Percentiles rank a stretch among this genome's conserved stretches.
phyloP scores from a whole-genome alignment of 1,140 invertebrate species.

The Cydia pomonella region DNA sequence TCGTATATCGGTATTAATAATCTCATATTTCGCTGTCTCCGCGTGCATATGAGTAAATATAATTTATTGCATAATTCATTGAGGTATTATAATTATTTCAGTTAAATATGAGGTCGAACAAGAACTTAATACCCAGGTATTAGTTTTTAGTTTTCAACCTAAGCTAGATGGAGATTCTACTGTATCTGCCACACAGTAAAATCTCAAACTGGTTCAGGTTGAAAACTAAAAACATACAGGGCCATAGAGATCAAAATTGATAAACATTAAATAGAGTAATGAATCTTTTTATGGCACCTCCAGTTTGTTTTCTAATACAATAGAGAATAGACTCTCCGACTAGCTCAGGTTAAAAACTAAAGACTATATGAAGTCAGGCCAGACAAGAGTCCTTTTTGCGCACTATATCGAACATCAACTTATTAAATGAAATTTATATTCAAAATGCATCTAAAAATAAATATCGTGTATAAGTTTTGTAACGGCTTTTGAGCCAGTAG shows the following conservation, averaged over 20 bases:
- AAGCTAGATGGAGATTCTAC: too few species aligned
- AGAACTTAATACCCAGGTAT: not conserved
- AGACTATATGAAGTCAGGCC: not conserved
- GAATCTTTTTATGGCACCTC: too few species aligned
- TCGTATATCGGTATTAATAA: not conserved
- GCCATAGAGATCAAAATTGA: too few species aligned
- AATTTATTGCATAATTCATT: not conserved
- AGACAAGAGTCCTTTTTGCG: not conserved
- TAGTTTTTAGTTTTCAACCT: too few species aligned
- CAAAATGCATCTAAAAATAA: not conserved
- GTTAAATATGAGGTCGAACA: not conserved
- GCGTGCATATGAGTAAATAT: not conserved
- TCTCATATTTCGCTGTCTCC: slow-evolving; percentile 2
- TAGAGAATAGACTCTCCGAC: not conserved
- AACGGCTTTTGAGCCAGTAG: not conserved
- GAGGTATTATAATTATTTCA: not conserved
- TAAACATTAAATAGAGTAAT: too few species aligned
- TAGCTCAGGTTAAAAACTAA: too few species aligned
- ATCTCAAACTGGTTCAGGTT: too few species aligned
- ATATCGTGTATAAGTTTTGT: not conserved
- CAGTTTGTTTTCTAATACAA: not conserved
- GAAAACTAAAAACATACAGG: too few species aligned
- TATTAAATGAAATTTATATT: slow-evolving; percentile 13
- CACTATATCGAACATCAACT: not conserved
- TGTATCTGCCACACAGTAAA: too few species aligned